Evolutionary conservation across 2,797 vertebrate species (phyloP).

Genomic region (Carapus acus): DNA sequence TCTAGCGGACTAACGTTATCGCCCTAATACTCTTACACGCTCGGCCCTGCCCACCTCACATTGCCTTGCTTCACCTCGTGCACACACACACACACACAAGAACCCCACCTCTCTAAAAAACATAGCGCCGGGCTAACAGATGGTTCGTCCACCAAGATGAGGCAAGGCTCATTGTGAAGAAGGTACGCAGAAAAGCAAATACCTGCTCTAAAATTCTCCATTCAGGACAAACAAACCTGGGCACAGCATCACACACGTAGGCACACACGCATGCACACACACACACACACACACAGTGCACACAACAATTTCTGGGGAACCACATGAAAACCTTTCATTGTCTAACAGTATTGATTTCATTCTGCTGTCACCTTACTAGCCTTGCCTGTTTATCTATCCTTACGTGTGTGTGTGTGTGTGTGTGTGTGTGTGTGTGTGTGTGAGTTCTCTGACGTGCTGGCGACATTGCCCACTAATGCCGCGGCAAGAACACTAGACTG

Average conservation of each 20-base stretch:
- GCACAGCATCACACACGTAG: slow-evolving; percentile 20
- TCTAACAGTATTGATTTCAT: slow-evolving; percentile 70
- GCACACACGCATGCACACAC: slow-evolving; percentile 39
- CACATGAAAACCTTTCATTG: slow-evolving; percentile 65
- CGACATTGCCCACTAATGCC: slow-evolving; percentile 52
- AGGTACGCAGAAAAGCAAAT: slow-evolving; percentile 74
- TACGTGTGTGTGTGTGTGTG: slow-evolving; percentile 18
- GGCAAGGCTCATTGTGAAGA: slow-evolving; percentile 70
- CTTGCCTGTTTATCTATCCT: slow-evolving; percentile 59
- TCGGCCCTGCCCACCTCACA: slow-evolving; percentile 13
- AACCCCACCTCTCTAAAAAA: slow-evolving; percentile 54
- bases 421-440: slow-evolving; percentile 10
- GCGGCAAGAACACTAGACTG: not conserved
- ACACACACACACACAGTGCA: slow-evolving; percentile 51
- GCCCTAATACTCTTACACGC: slow-evolving; percentile 21
- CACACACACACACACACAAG: slow-evolving; percentile 31
- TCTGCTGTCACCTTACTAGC: slow-evolving; percentile 57
- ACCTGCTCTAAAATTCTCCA: slow-evolving; percentile 66
- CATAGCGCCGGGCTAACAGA: slow-evolving; percentile 76
- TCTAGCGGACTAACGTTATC: slow-evolving; percentile 44
- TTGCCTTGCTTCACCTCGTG: slow-evolving; percentile 30
- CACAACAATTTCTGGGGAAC: slow-evolving; percentile 72
- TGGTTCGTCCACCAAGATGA: slow-evolving; percentile 75
- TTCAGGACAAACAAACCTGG: slow-evolving; percentile 2
- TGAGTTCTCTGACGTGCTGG: slow-evolving; percentile 51